Conservation (phyloP, 2,797 vertebrate genomes). For the Lagorchestes hirsutus region DNA sequence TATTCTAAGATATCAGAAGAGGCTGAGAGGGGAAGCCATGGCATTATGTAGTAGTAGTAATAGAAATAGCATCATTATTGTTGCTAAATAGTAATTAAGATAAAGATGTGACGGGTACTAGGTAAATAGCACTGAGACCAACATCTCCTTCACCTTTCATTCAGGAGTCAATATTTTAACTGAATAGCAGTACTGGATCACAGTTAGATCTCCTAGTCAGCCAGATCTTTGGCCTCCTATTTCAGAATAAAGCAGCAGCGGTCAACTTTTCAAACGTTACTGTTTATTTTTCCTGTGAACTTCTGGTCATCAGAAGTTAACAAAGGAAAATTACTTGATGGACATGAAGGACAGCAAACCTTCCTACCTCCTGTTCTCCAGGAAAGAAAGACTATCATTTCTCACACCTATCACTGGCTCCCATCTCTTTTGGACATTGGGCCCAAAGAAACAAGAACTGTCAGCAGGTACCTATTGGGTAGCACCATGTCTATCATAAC, state of each 20-base stretch:
- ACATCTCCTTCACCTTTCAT: background rate
- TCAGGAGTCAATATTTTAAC: background rate
- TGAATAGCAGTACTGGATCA: background rate
- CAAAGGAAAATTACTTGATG: background rate
- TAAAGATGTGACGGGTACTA: background rate
- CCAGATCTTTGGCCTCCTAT: background rate
- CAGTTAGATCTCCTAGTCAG: background rate
- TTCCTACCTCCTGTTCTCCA: background rate
- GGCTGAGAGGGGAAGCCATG: background rate
- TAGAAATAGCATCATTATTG: background rate
- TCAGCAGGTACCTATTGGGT: background rate
- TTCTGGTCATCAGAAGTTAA: background rate
- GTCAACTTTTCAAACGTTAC: background rate
- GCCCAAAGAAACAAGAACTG: background rate
- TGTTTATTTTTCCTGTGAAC: background rate
- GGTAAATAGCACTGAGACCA: background rate
- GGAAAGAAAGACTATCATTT: background rate
- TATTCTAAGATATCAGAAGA: background rate
- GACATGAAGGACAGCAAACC: background rate
- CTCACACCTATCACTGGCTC: background rate
- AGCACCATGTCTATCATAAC: background rate
- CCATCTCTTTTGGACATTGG: background rate
- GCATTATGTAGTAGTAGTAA: background rate
- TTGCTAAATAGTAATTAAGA: background rate
- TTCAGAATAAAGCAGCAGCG: background rate